Evolutionary conservation across 2,797 vertebrate genomes (phyloP), one percentile per base, ranked within the genome.

Genomic region (Hapalemur alaotrensis): DNA sequence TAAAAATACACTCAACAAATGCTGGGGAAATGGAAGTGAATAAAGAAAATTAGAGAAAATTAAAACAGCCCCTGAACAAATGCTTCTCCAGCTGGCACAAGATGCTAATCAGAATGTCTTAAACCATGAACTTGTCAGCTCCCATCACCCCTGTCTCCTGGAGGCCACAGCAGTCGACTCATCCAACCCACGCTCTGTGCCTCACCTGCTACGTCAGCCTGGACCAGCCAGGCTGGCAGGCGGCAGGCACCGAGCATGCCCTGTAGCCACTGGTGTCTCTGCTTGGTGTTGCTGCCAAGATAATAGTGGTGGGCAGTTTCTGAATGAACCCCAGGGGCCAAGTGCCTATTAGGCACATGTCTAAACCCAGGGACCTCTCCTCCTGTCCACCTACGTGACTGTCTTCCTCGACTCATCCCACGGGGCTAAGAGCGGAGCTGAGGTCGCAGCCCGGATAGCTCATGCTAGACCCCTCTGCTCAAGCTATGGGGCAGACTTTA

Each of bases 231-330:
- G 13, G 73, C 52, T 5, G 4, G 23, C 57, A 65, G 32, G 0
- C 0, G 12, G 4, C 7, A 8, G 73, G 54, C 65, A 17, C 12
- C 4, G 5, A 6, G n/a, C 43, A 3, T 25, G 7, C 2, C 0
- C 17, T 1, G 9, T 9, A 17, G 20, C 43, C 3, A 4, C 41
- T 38, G 0, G 5, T 14, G 22, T 30, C 7, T 69, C 13, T 11
- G 1, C 4, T 13, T 50, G 35, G 35, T n/a, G 43, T 35, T 1
- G 22, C 41, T 83, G 35, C 35, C 28, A 12, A n/a, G 46, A 73
- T 25, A 23, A 63, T 8, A 41, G 28, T 17, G 63, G 10, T 41
- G 61, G 20, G 17, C 23, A 2, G 3, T 18, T 72, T 28, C 84
- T 43, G 18, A 76, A 28, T 50, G 52, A 48, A 5, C 17, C 67